Evolutionary conservation across 2,888 invertebrate species (phyloP), one percentile per base, ranked within the genome.

Genomic region (Tetragonula carbonaria): DNA sequence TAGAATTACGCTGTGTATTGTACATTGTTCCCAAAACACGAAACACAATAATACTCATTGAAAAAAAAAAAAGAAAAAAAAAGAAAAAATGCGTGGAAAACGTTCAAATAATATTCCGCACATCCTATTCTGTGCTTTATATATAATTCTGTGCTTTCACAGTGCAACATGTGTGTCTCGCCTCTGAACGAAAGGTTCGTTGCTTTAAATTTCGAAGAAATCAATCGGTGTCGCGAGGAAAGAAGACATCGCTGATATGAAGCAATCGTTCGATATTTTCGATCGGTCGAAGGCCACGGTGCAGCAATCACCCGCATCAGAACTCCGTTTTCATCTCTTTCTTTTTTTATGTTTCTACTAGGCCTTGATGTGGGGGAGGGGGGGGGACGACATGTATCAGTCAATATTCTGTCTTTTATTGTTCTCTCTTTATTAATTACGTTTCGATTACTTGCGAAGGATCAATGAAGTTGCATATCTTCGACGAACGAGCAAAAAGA

Each of bases 241-340:
- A 38, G 2, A 16, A 59, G n/a, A 1, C 45, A 50, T 68, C 57
- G 23, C n/a, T 67, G 71, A 79, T 80, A 82, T 13, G 28, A 71
- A 53, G 23, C 75, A 80, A 80, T 75, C 71, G 38, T 16, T 74
- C 59, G 45, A n/a, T 55, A 50, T 55, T 55, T 71, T 51, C 28
- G 59, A 62, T 71, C 59, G 66, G 75, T 80, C 70, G 80, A 66
- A 82, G 74, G 62, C 74, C 74, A 80, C 65, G 74, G 75, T 62
- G 71, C 70, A 55, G 33, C 67, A 72, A 82, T 75, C 53, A 14
- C n/a, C 18, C 4, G 6, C 18, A 14, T 79, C 11, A 21, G 59
- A 75, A 50, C 59, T 62, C 28, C 21, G 53, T 65, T 59, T 59
- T 50, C 18, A 8, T 53, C 1, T 51, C 18, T 51, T 18, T 18